A percentile compares a stretch with the other conserved stretches of the same genome.
Conservation (phyloP, 2,888 invertebrate species). For the Exephanes ischioxanthus region DNA sequence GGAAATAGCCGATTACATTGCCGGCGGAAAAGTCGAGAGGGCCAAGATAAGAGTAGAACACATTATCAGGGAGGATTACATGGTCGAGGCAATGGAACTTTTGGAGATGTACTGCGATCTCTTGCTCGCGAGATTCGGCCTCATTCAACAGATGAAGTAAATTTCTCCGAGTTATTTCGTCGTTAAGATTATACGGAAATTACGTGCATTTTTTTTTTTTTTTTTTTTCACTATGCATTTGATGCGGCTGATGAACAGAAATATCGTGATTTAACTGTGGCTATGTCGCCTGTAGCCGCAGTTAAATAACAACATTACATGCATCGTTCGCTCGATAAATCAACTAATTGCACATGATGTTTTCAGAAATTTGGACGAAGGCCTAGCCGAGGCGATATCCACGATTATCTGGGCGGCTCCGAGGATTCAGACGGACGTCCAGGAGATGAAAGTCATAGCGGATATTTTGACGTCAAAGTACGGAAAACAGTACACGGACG, state of each 20-base stretch:
- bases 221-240: too few species aligned
- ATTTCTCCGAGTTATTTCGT: slow-evolving; percentile 66
- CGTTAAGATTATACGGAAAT: not conserved
- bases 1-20: slow-evolving; percentile 98
- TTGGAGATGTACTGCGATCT: slow-evolving; percentile 99
- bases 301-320: not conserved
- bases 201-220: too few species aligned
- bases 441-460: slow-evolving; percentile 91
- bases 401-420: slow-evolving; percentile 99
- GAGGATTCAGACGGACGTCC: slow-evolving; percentile 93
- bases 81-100: slow-evolving; percentile 99
- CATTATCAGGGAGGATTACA: slow-evolving; percentile 99
- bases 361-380: slow-evolving; percentile 92
- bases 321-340: not conserved
- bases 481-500: slow-evolving; percentile 96
- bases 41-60: slow-evolving; percentile 99
- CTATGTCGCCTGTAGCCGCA: too few species aligned
- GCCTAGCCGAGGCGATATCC: slow-evolving; percentile 97
- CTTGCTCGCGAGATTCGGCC: slow-evolving; percentile 97
- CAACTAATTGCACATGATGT: slow-evolving; percentile 7
- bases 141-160: slow-evolving; percentile 98
- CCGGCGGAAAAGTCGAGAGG: slow-evolving; percentile 93
- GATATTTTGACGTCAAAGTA: slow-evolving; percentile 97
- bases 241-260: too few species aligned
- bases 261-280: too few species aligned